phyloP scores from a whole-genome alignment of 1,140 invertebrate genomes.

The Hormaphis cornu region DNA sequence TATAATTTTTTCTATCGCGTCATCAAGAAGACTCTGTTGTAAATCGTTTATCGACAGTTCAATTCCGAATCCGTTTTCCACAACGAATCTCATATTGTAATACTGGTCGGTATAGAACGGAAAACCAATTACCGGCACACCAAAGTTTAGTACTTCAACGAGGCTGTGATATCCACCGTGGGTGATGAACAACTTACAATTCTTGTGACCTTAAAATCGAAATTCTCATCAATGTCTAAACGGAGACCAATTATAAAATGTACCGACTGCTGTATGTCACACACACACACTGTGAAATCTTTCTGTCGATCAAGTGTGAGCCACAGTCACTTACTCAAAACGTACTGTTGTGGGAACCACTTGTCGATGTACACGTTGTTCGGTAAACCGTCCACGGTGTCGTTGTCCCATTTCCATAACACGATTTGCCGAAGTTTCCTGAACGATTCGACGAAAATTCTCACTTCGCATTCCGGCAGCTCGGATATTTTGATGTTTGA shows the following conservation, averaged over 20 bases:
- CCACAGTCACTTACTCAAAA: slow-evolving; percentile 10
- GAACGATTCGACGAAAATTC: background rate
- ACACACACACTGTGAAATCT: no score
- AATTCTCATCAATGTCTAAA: background rate
- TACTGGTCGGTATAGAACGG: slow-evolving; percentile 42
- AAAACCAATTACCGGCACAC: slow-evolving; percentile 49
- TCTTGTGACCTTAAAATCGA: slow-evolving; percentile 45
- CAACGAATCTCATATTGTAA: slow-evolving; percentile 40
- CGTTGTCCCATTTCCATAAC: slow-evolving; percentile 18
- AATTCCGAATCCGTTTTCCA: slow-evolving; percentile 39
- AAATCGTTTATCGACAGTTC: slow-evolving; percentile 37
- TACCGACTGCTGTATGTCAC: no score
- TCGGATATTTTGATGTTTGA: slow-evolving; percentile 8
- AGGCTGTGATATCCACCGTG: slow-evolving; percentile 54
- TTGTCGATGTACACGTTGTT: background rate
- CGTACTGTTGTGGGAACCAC: slow-evolving; percentile 23
- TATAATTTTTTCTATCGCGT: slow-evolving; percentile 21
- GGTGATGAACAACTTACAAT: slow-evolving; percentile 50
- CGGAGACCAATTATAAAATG: no score
- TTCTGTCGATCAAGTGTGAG: no score
- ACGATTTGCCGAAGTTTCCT: slow-evolving; percentile 4
- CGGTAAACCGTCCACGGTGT: background rate
- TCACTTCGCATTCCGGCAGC: background rate
- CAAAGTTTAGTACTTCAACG: slow-evolving; percentile 49
- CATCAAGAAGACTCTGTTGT: slow-evolving; percentile 34